Evolutionary conservation across 2,888 invertebrate species (phyloP).

Genomic region (Epinotia brunnichana): DNA sequence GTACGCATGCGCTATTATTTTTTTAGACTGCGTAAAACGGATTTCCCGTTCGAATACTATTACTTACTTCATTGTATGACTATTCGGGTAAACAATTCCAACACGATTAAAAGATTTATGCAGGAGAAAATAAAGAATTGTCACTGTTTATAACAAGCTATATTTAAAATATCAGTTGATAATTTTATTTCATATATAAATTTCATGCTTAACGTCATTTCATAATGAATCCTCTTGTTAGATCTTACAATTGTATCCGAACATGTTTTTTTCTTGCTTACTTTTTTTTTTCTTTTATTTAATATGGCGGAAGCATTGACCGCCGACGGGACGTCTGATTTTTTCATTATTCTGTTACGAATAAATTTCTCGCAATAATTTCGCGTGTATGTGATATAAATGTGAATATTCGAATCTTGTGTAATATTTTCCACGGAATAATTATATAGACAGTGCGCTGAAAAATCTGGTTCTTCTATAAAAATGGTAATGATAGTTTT

Average conservation of each 20-base stretch:
- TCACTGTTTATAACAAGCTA: not conserved
- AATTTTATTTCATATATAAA: not conserved
- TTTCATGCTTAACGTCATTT: not conserved
- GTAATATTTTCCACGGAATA: conserved; percentile 49
- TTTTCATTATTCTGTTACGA: conserved; percentile 67
- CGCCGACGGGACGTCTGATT: conserved; percentile 76
- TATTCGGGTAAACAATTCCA: not conserved
- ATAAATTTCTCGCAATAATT: conserved; percentile 58
- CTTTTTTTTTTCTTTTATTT: conserved; percentile 75
- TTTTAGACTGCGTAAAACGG: conserved; percentile 24
- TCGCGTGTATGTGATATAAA: conserved; percentile 61
- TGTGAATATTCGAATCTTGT: conserved; percentile 56
- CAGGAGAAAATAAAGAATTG: not conserved
- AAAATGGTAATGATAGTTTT: conserved; percentile 85
- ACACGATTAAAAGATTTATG: not conserved
- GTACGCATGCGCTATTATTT: conserved; percentile 30
- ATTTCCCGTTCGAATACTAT: conserved; percentile 21
- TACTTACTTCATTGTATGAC: not conserved
- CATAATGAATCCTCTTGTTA: not conserved
- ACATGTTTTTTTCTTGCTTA: conserved; percentile 53
- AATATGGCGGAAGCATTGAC: conserved; percentile 83
- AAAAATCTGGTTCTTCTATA: conserved; percentile 59
- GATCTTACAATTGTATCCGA: conserved; percentile 33
- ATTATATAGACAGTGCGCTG: conserved; percentile 48
- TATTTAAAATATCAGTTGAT: not conserved